Conservation (phyloP, 2,797 vertebrate species). For the Callimico goeldii region DNA sequence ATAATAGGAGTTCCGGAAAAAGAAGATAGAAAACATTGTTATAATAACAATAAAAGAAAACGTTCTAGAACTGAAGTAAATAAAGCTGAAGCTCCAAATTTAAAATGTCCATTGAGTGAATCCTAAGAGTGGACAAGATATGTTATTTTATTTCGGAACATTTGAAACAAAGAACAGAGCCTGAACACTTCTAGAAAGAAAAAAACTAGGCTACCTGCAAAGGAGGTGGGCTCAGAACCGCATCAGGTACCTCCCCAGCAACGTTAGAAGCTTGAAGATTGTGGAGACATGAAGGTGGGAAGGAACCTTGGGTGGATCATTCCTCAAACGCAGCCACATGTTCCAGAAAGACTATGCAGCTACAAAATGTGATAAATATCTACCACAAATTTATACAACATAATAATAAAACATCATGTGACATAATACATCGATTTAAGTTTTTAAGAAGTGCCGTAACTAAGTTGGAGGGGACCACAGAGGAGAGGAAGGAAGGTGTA, state of each 20-base stretch:
- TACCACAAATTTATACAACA: neutral
- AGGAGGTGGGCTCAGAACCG: neutral
- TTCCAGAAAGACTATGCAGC: neutral
- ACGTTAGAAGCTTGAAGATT: neutral
- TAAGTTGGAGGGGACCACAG: neutral
- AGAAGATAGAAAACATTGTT: neutral
- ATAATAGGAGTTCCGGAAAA: neutral
- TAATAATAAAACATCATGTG: neutral
- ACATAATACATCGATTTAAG: neutral
- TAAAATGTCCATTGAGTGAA: neutral
- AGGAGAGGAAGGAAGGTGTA: neutral
- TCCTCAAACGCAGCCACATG: neutral
- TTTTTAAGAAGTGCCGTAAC: neutral
- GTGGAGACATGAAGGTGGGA: neutral
- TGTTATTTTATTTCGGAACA: neutral
- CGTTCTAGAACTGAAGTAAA: neutral
- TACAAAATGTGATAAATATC: neutral
- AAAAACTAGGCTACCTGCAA: neutral
- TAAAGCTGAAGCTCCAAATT: neutral
- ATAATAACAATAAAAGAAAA: neutral
- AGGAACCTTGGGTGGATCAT: neutral
- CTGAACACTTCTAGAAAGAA: neutral
- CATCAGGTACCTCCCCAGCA: neutral
- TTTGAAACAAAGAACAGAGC: neutral
- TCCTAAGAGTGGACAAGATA: neutral